phyloP scores from a whole-genome alignment of 2,888 invertebrate species.

The Phyllotreta striolata region DNA sequence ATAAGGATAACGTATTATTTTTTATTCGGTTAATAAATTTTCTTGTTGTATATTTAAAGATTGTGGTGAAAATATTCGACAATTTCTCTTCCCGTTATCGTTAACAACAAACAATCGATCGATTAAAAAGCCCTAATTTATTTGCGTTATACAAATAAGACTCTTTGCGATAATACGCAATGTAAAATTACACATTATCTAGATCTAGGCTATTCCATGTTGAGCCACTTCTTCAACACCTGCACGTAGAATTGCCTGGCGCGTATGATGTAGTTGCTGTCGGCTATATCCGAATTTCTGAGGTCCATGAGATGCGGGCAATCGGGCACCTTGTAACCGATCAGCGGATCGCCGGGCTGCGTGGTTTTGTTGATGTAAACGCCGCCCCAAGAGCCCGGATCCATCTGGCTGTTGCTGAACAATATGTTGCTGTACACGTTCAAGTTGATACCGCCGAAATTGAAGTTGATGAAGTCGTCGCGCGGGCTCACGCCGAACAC shows the following conservation, averaged over 20 bases:
- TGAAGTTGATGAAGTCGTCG: slow-evolving; percentile 68
- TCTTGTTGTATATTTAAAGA: neutral
- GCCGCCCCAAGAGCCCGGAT: slow-evolving; percentile 90
- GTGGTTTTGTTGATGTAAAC: slow-evolving; percentile 74
- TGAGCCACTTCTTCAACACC: slow-evolving; percentile 69
- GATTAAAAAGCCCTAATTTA: too few species aligned
- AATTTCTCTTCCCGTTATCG: too few species aligned
- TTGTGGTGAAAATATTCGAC: too few species aligned
- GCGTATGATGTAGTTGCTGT: slow-evolving; percentile 70
- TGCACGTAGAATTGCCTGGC: slow-evolving; percentile 71
- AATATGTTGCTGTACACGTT: slow-evolving; percentile 74
- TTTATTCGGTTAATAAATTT: slow-evolving; percentile 33
- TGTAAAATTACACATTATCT: too few species aligned
- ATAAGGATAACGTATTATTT: slow-evolving; percentile 23
- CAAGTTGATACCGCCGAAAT: slow-evolving; percentile 83
- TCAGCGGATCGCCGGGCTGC: slow-evolving; percentile 59
- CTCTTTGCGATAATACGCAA: too few species aligned
- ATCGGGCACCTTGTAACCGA: slow-evolving; percentile 78
- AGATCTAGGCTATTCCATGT: slow-evolving; percentile 29
- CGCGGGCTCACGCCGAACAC: slow-evolving; percentile 69
- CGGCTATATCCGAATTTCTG: slow-evolving; percentile 68
- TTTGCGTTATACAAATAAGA: too few species aligned
- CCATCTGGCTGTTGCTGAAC: slow-evolving; percentile 84
- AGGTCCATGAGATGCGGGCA: slow-evolving; percentile 89
- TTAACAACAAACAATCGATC: too few species aligned